phyloP scores from a whole-genome alignment of 2,797 vertebrate genomes.

The Spea hammondii region DNA sequence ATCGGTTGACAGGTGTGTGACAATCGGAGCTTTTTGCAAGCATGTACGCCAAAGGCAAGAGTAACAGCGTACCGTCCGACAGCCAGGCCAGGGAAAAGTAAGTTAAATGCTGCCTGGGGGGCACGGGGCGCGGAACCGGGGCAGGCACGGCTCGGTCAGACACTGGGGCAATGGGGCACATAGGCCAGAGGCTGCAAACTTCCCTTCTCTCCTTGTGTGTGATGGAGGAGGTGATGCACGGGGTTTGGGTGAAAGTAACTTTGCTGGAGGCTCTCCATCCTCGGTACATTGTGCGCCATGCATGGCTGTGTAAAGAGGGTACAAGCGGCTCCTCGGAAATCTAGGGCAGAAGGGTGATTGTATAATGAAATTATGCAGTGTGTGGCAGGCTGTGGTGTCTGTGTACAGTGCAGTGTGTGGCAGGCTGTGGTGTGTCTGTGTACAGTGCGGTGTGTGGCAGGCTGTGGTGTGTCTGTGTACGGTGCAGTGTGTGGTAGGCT shows the following conservation, averaged over 20 bases:
- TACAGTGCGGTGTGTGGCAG: too few relatives aligned
- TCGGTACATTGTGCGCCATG: neutral
- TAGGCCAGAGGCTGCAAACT: constrained; percentile 17
- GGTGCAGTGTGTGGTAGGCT: too few relatives aligned
- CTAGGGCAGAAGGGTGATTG: constrained; percentile 1
- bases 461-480: too few relatives aligned
- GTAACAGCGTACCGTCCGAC: constrained; percentile 93
- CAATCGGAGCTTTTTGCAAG: constrained; percentile 94
- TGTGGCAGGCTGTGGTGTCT: too few relatives aligned
- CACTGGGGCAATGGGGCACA: constrained; percentile 8
- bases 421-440: too few relatives aligned
- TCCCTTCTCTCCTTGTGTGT: constrained; percentile 24
- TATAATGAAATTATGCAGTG: too few relatives aligned
- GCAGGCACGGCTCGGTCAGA: neutral
- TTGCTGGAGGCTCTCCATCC: neutral
- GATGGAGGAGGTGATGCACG: constrained; percentile 15
- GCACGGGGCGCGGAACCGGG: constrained; percentile 54
- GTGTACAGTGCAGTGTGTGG: too few relatives aligned
- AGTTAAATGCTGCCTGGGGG: constrained; percentile 69
- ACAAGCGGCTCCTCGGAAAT: neutral
- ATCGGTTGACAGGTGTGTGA: constrained; percentile 98
- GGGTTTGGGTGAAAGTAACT: constrained; percentile 30
- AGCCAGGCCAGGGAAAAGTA: constrained; percentile 96
- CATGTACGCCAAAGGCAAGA: constrained; percentile 98
- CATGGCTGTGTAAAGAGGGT: neutral